Base-by-base conservation (phyloP, 2,113 vertebrate species). In the Sprattus sprattus region DNA sequence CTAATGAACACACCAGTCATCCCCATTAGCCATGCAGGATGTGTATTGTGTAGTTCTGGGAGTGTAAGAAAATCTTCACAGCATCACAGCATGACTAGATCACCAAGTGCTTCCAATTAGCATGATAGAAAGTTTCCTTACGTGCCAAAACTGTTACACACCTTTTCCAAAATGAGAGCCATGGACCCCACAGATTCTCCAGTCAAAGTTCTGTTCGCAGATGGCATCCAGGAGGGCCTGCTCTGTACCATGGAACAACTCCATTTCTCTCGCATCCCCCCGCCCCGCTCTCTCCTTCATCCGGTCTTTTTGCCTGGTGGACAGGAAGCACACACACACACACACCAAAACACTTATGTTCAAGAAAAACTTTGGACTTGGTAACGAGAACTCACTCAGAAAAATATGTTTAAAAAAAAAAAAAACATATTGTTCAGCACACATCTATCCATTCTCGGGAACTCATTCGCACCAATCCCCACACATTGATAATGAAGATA, bases 191-290 rank as follows among this genome's bases (percentile, higher is more conserved):
- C 93, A 97, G 88, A 96, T 87, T 18, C 95, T 94, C 95, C 95
- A 97, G 92, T 95, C 91, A 16, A 97, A 97, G 93, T 97, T 97
- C 82, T 97, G 94, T 78, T 95, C 92, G 87, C 95, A 97, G 89
- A 96, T 95, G 84, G 92, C 91, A 0, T 91, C 81, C 0, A 95
- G 20, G 0, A 94, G 82, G 47, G 64, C 86, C 10, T 86, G 46
- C 0, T 91, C 93, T 0, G 95, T 96, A 7, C 95, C 94, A 0
- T 96, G 95, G 91, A 98, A 97, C 20, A 96, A 90, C 46, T 96
- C 89, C 15, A 50, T 18, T 91, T 96, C 92, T 4, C 90, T 89
- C 22, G 96, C 91, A 2, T 45, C 9, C n/a, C 89, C 91, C 4
- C 93, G 91, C 11, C 71, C 87, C 0, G 92, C 97, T 84, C 81